These are phyloP conservation scores for Phortica okadai DNA, from an alignment of 2,888 invertebrate species.

Conservation along the genomic window DNA sequence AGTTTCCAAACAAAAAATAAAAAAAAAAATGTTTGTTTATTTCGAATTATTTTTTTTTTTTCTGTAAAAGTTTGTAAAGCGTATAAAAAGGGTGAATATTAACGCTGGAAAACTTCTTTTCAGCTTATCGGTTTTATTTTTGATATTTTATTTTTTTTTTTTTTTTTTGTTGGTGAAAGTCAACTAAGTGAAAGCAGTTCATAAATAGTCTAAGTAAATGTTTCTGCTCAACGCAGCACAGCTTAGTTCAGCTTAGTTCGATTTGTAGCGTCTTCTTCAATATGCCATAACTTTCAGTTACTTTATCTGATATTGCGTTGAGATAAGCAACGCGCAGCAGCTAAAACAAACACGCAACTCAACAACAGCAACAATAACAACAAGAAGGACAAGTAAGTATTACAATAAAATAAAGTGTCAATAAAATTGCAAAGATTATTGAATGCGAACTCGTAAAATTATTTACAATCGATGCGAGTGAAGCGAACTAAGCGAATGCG, in stretches of 20 bases:
- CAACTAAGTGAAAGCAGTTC: background rate
- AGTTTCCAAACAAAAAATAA: background rate
- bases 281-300: slow-evolving; percentile 38
- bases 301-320: slow-evolving; percentile 44
- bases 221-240: background rate
- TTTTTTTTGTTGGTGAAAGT: background rate
- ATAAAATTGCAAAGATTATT: slow-evolving; percentile 71
- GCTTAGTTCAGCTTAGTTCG: background rate
- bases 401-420: slow-evolving; percentile 57
- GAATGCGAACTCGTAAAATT: slow-evolving; percentile 69
- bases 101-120: background rate
- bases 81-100: background rate
- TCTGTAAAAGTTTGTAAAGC: background rate
- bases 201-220: slow-evolving; percentile 12
- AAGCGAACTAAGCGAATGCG: background rate
- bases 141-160: too few relatives aligned
- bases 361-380: slow-evolving; percentile 48
- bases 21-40: background rate
- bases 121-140: background rate
- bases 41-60: background rate
- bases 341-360: slow-evolving; percentile 35
- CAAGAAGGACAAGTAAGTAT: slow-evolving; percentile 38
- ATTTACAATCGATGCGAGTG: slow-evolving; percentile 55
- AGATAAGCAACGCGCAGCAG: slow-evolving; percentile 49
- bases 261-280: background rate